A percentile compares a stretch with the other conserved stretches of the same genome.
Evolutionary conservation across 2,888 invertebrate species (phyloP).

Genomic region (Fragum fragum): DNA sequence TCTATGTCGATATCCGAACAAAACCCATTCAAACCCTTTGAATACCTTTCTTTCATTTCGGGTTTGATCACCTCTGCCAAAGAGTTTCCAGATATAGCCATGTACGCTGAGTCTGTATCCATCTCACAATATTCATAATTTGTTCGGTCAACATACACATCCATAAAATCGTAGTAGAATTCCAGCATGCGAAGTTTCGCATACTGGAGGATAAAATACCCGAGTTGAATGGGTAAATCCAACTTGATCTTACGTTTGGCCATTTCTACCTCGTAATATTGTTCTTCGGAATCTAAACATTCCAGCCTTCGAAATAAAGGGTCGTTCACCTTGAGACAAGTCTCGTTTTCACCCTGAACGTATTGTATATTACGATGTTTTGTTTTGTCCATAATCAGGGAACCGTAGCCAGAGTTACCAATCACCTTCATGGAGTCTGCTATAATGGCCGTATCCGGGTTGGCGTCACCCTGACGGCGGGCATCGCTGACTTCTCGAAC

Average conservation of each 20-base stretch:
- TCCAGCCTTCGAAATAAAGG: constrained; percentile 51
- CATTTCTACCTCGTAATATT: constrained; percentile 52
- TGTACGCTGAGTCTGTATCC: constrained; percentile 44
- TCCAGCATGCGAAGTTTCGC: constrained; percentile 69
- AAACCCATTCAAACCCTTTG: constrained; percentile 36
- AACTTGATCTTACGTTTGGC: constrained; percentile 48
- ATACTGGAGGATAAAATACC: constrained; percentile 67
- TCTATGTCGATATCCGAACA: constrained; percentile 43
- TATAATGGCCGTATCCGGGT: constrained; percentile 41
- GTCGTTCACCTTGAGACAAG: constrained; percentile 43
- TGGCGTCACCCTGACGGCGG: constrained; percentile 34
- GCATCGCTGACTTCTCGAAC: constrained; percentile 22
- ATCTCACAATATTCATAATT: constrained; percentile 23
- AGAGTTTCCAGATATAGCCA: constrained; percentile 48
- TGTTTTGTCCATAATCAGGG: constrained; percentile 61
- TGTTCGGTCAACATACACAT: constrained; percentile 61
- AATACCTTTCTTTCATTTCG: constrained; percentile 33
- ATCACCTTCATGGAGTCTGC: constrained; percentile 47
- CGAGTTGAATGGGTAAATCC: constrained; percentile 66
- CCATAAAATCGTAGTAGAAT: constrained; percentile 66
- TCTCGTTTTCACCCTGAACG: constrained; percentile 41
- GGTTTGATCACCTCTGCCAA: constrained; percentile 50
- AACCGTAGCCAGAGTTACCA: constrained; percentile 56
- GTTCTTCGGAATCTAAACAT: constrained; percentile 41
- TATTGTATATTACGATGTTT: constrained; percentile 46